Evolutionary conservation across 2,113 vertebrate genomes (phyloP).

Genomic region (Amazona guildingii): DNA sequence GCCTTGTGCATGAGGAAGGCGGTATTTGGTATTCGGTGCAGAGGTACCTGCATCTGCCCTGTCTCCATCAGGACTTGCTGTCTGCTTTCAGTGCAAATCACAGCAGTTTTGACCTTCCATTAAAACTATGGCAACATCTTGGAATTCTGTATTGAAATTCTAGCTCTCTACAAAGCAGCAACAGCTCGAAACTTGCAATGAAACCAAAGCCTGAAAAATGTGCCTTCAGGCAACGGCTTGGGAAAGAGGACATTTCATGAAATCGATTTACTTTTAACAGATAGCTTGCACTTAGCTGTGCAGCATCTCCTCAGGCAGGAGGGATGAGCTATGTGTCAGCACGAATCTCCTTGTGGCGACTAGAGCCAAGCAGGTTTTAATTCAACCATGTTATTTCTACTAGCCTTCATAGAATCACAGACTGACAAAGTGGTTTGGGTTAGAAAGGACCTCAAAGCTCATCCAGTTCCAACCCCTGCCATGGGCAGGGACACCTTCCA

Average conservation of each 20-base stretch:
- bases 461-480: fast-evolving
- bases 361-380: not conserved
- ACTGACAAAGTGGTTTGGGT: not conserved
- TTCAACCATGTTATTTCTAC: not conserved
- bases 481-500: not conserved
- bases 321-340: not conserved
- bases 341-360: not conserved
- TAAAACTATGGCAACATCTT: not conserved
- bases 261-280: not conserved
- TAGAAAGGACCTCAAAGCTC: fast-evolving
- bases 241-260: not conserved
- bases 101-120: not conserved
- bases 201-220: not conserved
- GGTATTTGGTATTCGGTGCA: not conserved
- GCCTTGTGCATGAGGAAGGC: not conserved
- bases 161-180: not conserved
- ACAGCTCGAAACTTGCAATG: not conserved
- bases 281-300: not conserved
- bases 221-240: not conserved
- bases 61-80: not conserved
- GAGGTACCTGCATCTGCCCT: not conserved
- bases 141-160: not conserved
- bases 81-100: not conserved
- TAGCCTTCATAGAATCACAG: not conserved
- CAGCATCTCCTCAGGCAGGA: not conserved